These are phyloP conservation scores for Mustelus asterias DNA, from an alignment of 2,113 vertebrate genomes.

Conservation along the genomic window DNA sequence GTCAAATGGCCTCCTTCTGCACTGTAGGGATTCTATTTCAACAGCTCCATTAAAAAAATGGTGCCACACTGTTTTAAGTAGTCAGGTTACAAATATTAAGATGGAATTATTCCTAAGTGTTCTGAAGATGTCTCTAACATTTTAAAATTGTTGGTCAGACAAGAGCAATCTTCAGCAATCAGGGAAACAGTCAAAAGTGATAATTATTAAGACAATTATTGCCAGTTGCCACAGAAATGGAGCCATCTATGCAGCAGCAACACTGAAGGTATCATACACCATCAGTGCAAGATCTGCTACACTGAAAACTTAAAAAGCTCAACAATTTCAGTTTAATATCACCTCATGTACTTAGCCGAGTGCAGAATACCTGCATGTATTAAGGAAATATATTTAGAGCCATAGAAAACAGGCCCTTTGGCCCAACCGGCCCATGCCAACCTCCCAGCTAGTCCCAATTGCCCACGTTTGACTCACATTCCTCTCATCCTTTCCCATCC, in stretches of 20 bases:
- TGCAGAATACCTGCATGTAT: neutral
- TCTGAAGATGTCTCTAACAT: neutral
- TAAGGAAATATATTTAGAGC: neutral
- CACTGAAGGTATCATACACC: neutral
- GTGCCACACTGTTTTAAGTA: neutral
- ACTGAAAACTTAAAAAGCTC: neutral
- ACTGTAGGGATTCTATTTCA: neutral
- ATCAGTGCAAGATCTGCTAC: neutral
- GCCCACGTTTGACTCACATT: too few relatives aligned
- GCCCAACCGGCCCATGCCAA: neutral
- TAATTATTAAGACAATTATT: neutral
- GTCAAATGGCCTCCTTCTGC: too few relatives aligned
- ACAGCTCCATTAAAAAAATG: neutral
- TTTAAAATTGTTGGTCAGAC: neutral
- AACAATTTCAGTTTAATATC: neutral
- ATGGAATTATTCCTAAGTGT: neutral
- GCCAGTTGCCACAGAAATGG: neutral
- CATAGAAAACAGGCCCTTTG: too few relatives aligned
- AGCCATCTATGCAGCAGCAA: neutral
- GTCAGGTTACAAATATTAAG: neutral
- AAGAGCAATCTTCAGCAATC: neutral
- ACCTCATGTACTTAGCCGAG: neutral
- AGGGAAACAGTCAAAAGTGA: neutral
- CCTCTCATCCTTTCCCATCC: too few relatives aligned
- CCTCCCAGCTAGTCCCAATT: neutral